A percentile compares a stretch with the other conserved stretches of the same genome.
Evolutionary conservation across 2,888 invertebrate species (phyloP).

Genomic region (Orthosia incerta): DNA sequence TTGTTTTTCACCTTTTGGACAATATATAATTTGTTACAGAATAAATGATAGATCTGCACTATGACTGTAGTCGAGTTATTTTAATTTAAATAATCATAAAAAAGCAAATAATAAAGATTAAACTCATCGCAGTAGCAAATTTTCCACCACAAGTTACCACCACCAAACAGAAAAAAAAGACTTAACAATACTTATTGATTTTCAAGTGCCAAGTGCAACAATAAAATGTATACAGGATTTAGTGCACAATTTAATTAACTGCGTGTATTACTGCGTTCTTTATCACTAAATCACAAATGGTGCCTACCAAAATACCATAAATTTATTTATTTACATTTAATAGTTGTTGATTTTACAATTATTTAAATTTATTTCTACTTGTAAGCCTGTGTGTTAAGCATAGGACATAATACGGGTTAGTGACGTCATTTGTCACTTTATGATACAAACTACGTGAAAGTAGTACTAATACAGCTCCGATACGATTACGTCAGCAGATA

Average conservation of each 20-base stretch:
- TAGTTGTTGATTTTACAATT: too few relatives aligned
- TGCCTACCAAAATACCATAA: neutral
- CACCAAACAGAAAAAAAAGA: neutral
- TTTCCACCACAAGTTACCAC: neutral
- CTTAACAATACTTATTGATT: neutral
- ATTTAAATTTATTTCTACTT: constrained; percentile 10
- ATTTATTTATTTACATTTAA: constrained; percentile 14
- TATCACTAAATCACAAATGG: neutral
- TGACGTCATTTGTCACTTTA: constrained; percentile 49
- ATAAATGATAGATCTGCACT: too few relatives aligned
- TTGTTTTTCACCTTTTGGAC: too few relatives aligned
- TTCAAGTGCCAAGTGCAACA: constrained; percentile 37
- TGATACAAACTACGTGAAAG: constrained; percentile 40
- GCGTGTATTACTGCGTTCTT: constrained; percentile 14
- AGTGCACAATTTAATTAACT: constrained; percentile 40
- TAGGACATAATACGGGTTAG: constrained; percentile 13
- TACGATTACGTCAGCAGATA: too few relatives aligned
- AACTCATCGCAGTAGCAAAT: constrained; percentile 42
- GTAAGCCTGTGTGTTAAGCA: constrained; percentile 47
- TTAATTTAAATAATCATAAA: neutral
- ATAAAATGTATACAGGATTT: constrained; percentile 12
- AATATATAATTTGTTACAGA: too few relatives aligned
- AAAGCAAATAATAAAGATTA: neutral
- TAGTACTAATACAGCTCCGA: constrained; percentile 13
- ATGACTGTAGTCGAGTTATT: neutral